These are phyloP conservation scores for Polylopha cassiicola DNA, from an alignment of 2,888 invertebrate genomes.

Conservation along the genomic window DNA sequence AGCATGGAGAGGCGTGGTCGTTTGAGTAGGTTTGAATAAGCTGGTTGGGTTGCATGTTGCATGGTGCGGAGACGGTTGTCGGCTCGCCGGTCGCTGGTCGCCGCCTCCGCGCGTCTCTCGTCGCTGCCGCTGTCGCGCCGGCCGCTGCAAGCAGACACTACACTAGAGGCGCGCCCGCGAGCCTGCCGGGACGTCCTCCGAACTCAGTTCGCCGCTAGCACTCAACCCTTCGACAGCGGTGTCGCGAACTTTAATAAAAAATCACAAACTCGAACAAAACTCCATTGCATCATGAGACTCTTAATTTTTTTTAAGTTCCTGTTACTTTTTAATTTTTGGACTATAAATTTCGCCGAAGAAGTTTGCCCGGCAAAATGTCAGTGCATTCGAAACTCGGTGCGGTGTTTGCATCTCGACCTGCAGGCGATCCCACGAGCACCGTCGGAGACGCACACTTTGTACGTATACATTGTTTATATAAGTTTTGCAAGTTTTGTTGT, in stretches of 20 bases:
- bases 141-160: constrained; percentile 12
- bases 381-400: constrained; percentile 48
- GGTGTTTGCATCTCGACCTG: constrained; percentile 53
- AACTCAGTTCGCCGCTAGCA: not conserved
- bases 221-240: not conserved
- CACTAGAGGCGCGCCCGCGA: constrained; percentile 15
- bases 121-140: not conserved
- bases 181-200: constrained; percentile 14
- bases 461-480: constrained; percentile 42
- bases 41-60: too few relatives aligned
- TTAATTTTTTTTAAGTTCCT: constrained; percentile 37
- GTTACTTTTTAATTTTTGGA: constrained; percentile 38
- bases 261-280: constrained; percentile 3
- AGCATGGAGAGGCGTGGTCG: not conserved
- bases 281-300: constrained; percentile 34
- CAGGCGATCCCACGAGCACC: constrained; percentile 47
- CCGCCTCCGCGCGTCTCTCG: not conserved
- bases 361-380: constrained; percentile 54
- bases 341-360: constrained; percentile 33
- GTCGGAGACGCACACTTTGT: constrained; percentile 55
- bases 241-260: constrained; percentile 9
- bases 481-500: constrained; percentile 18
- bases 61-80: too few relatives aligned
- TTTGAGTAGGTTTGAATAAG: not conserved
- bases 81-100: constrained; percentile 2